Base-by-base conservation (phyloP, 2,888 invertebrate species). In the Archips crataeganus region DNA sequence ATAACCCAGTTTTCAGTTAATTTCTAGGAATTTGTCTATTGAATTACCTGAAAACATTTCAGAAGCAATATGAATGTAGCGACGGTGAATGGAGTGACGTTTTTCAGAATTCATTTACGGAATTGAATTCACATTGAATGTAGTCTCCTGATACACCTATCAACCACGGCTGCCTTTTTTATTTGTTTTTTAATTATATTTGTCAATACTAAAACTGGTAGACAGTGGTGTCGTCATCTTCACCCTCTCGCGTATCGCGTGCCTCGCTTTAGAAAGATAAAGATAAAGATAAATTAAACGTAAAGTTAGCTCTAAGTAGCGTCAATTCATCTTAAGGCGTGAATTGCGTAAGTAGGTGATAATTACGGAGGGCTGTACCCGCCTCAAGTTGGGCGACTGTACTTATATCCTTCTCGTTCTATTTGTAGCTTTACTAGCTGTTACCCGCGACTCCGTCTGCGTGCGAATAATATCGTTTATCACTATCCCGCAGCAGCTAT, bases 311-410 rank as follows among this genome's bases (percentile, higher is more conserved):
- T 49, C n/a, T n/a, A 49, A 23, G 11, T 39, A 15, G 68, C 69
- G 49, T 2, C 49, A 51, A 51, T 23, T 42, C 15, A 23, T n/a
- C 36, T 49, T 3, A 15, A 23, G 15, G 32, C 36, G 32, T 13
- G 1, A 45, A 45, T 47, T 61, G 57, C 36, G 66, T 36, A 49
- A 57, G 42, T 57, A 54, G 68, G 36, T 5, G 36, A 68, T 60
- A 68, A 49, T 68, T 67, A 67, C 67, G 10, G 47, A 15, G 42
- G 59, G 4, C 34, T 32, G 23, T 57, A 45, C 63, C 6, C 45
- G 45, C 5, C 49, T n/a, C 49, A 49, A 49, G n/a, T n/a, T 49
- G 49, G n/a, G n/a, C 4, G n/a, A n/a, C n/a, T 49, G 45, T 45
- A 45, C 45, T 2, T 10, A 45, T 45, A 45, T 45, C 10, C 45